A percentile compares a stretch with the other conserved stretches of the same genome.
Conservation (phyloP, 2,113 vertebrate genomes). For the Rutilus rutilus region DNA sequence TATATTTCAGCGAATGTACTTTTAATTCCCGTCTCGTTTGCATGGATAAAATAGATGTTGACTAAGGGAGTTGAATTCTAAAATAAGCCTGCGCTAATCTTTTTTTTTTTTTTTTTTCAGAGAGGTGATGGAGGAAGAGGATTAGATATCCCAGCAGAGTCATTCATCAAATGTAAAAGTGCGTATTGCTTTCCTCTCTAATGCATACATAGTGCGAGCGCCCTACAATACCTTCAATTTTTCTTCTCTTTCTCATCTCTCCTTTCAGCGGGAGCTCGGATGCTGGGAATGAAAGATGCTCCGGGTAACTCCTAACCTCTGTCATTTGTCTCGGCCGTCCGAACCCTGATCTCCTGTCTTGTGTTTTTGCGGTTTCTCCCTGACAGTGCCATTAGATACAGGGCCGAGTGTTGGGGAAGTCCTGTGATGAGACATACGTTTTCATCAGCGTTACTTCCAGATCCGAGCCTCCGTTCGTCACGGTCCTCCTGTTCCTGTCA, state of each 20-base stretch:
- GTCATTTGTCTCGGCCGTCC: slow-evolving; percentile 12
- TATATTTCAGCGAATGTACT: slow-evolving; percentile 26
- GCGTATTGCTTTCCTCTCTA: slow-evolving; percentile 43
- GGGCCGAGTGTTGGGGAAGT: background rate
- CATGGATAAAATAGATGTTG: slow-evolving; percentile 42
- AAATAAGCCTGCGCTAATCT: slow-evolving; percentile 40
- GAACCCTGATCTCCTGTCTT: background rate
- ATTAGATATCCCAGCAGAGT: slow-evolving; percentile 42
- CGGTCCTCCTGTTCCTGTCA: background rate
- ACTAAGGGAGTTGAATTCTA: slow-evolving; percentile 42
- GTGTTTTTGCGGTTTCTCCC: slow-evolving; percentile 21
- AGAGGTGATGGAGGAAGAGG: slow-evolving; percentile 34
- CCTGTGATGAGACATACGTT: background rate
- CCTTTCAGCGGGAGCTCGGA: background rate
- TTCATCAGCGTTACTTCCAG: background rate
- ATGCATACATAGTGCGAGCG: slow-evolving; percentile 30
- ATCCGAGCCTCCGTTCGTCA: background rate
- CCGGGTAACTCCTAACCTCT: slow-evolving; percentile 6
- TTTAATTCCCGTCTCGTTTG: slow-evolving; percentile 41
- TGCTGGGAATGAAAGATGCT: slow-evolving; percentile 39
- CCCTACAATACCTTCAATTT: slow-evolving; percentile 23
- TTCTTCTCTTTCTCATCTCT: slow-evolving; percentile 31
- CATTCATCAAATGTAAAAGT: slow-evolving; percentile 51
- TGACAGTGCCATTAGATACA: slow-evolving; percentile 31
- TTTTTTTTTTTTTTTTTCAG: background rate